These are phyloP conservation scores for Neotoxoptera formosana DNA, from an alignment of 1,140 invertebrate species.

Conservation along the genomic window DNA sequence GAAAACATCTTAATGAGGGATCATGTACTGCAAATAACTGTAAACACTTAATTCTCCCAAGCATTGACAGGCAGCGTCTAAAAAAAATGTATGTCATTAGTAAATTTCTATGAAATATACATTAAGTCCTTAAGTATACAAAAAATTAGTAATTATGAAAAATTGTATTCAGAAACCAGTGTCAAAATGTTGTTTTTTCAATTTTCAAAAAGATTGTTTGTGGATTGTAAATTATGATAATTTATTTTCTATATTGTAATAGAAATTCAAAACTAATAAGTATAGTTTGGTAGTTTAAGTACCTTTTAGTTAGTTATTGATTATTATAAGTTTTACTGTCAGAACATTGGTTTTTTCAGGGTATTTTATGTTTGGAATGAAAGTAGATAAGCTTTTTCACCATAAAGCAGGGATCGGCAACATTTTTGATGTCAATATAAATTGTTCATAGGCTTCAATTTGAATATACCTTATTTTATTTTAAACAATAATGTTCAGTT, in stretches of 20 bases:
- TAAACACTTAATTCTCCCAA: constrained; percentile 35
- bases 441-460: too few species aligned
- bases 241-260: neutral
- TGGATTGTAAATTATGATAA: neutral
- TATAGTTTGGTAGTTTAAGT: neutral
- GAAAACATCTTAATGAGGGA: neutral
- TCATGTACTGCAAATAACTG: constrained; percentile 34
- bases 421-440: too few species aligned
- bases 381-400: neutral
- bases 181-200: neutral
- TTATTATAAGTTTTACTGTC: too few species aligned
- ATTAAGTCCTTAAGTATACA: neutral
- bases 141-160: neutral
- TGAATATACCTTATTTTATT: too few species aligned
- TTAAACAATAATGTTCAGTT: too few species aligned
- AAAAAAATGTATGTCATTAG: neutral
- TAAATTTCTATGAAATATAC: neutral
- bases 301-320: neutral
- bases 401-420: too few species aligned
- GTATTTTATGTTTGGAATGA: neutral
- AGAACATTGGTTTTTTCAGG: too few species aligned
- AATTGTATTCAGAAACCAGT: neutral
- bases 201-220: neutral
- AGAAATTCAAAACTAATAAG: too few species aligned
- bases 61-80: constrained; percentile 4